Conservation (phyloP, 2,797 vertebrate genomes). For the Alfaro cultratus region DNA sequence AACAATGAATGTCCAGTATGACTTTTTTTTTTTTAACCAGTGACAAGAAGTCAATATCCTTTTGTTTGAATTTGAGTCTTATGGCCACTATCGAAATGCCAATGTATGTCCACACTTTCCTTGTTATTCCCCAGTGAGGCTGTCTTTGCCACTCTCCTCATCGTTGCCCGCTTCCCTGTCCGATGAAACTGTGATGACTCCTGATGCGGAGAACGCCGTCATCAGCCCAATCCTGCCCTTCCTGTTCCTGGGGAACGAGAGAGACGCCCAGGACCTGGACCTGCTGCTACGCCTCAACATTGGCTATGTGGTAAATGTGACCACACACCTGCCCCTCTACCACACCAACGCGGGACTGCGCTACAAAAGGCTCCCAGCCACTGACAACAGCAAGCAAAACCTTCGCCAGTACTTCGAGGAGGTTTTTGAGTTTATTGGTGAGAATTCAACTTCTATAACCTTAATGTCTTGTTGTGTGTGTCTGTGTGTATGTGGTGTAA, state of each 20-base stretch:
- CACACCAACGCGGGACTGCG: slow-evolving; percentile 82
- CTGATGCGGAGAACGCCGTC: slow-evolving; percentile 87
- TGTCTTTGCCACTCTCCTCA: slow-evolving; percentile 82
- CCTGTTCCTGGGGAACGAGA: slow-evolving; percentile 87
- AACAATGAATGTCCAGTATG: background rate
- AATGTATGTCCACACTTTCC: slow-evolving; percentile 1
- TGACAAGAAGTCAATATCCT: background rate
- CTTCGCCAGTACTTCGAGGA: slow-evolving; percentile 91
- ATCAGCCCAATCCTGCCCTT: slow-evolving; percentile 88
- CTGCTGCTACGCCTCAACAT: slow-evolving; percentile 84
- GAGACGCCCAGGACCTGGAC: slow-evolving; percentile 86
- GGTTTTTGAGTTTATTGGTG: slow-evolving; percentile 91
- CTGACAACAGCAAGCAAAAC: slow-evolving; percentile 90
- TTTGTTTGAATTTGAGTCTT: background rate
- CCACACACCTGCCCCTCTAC: slow-evolving; percentile 89
- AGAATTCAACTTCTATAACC: slow-evolving; percentile 44
- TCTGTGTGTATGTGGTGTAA: background rate
- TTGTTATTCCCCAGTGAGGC: slow-evolving; percentile 71
- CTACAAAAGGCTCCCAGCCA: slow-evolving; percentile 89
- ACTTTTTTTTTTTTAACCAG: background rate
- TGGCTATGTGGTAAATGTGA: slow-evolving; percentile 87
- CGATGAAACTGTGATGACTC: slow-evolving; percentile 83
- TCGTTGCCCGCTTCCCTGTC: slow-evolving; percentile 83
- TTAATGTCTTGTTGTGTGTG: background rate
- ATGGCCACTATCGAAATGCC: background rate